Percentiles rank a stretch among this genome's conserved stretches.
Evolutionary conservation across 2,888 invertebrate genomes (phyloP).

Genomic region (Ethmia dodecea): DNA sequence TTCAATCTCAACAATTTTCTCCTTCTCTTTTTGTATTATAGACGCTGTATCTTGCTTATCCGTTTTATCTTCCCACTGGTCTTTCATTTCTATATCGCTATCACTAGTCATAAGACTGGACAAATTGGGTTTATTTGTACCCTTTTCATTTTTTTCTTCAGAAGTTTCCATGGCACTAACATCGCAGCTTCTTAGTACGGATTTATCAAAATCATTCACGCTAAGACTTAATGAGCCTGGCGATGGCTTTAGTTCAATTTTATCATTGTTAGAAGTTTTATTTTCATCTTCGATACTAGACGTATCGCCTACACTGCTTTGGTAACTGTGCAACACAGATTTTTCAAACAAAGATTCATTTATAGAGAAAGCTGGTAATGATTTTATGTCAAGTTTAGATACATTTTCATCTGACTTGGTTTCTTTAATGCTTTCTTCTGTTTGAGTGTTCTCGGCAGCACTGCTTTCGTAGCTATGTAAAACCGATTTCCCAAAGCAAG

Average conservation of each 20-base stretch:
- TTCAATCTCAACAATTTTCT: slow-evolving; percentile 60
- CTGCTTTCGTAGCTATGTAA: slow-evolving; percentile 56
- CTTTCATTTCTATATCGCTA: slow-evolving; percentile 50
- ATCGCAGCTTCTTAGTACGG: slow-evolving; percentile 44
- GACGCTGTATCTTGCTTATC: slow-evolving; percentile 23
- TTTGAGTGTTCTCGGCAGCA: slow-evolving; percentile 32
- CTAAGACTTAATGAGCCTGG: slow-evolving; percentile 33
- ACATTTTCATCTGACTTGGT: slow-evolving; percentile 16
- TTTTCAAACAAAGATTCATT: slow-evolving; percentile 45
- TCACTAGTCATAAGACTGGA: slow-evolving; percentile 64
- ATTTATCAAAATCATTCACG: slow-evolving; percentile 45
- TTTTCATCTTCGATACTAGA: slow-evolving; percentile 26
- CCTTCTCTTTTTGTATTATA: slow-evolving; percentile 55
- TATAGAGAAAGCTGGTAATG: slow-evolving; percentile 41
- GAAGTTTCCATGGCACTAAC: slow-evolving; percentile 39
- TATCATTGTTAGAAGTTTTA: slow-evolving; percentile 13
- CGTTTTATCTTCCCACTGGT: slow-evolving; percentile 24
- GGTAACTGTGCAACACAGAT: slow-evolving; percentile 48
- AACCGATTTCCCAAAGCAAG: slow-evolving; percentile 47
- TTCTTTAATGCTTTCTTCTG: slow-evolving; percentile 27
- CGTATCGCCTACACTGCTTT: slow-evolving; percentile 37
- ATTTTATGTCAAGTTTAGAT: slow-evolving; percentile 25
- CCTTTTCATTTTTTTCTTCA: slow-evolving; percentile 17
- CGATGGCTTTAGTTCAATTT: slow-evolving; percentile 26
- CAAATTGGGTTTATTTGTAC: slow-evolving; percentile 28